Percentiles rank a stretch among this genome's conserved stretches.
phyloP scores from a whole-genome alignment of 2,113 vertebrate species.

The Elephas maximus region DNA sequence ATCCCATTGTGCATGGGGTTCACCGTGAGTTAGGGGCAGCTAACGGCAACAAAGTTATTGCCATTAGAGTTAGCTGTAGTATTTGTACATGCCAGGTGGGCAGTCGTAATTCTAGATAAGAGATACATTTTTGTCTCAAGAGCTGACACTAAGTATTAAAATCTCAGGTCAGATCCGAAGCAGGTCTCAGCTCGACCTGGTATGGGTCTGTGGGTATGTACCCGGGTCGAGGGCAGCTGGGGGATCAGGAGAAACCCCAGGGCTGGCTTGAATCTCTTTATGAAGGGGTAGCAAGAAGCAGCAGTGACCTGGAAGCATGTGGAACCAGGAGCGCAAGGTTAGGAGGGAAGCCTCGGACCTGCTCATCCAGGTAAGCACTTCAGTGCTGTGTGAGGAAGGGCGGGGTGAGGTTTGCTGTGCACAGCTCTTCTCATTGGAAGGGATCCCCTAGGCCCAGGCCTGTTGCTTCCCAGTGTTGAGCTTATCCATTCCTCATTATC shows the following conservation, averaged over 20 bases:
- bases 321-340: no score
- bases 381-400: neutral
- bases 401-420: neutral
- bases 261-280: neutral
- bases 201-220: neutral
- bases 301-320: neutral
- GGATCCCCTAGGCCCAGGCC: neutral
- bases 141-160: neutral
- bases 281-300: neutral
- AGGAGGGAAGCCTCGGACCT: no score
- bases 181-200: neutral
- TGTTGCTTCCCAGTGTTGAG: neutral
- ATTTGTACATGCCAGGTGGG: rapidly evolving
- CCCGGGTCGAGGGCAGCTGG: neutral
- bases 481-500: neutral
- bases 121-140: neutral
- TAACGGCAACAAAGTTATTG: rapidly evolving
- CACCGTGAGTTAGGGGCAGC: no score
- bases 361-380: neutral
- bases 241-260: neutral
- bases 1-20: neutral
- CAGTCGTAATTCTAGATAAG: rapidly evolving
- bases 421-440: neutral
- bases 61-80: rapidly evolving
- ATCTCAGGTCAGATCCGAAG: neutral